Evolutionary conservation across 2,888 invertebrate genomes (phyloP).

Genomic region (Parapristionchus giblindavisi): DNA sequence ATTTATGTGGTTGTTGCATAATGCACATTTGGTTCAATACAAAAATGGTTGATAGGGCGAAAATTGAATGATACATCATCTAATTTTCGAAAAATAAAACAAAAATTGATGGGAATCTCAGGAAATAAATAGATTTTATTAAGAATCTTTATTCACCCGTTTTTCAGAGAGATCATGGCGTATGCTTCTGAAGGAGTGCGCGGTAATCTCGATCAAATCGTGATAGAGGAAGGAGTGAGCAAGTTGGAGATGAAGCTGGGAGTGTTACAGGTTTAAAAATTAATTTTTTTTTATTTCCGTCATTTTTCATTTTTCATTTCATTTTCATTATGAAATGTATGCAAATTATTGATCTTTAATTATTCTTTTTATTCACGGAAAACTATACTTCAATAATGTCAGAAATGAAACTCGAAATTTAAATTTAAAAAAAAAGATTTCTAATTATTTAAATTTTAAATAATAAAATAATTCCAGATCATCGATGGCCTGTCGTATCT

Average conservation of each 20-base stretch:
- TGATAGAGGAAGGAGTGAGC: slow-evolving; percentile 58
- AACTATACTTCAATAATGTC: too few species aligned
- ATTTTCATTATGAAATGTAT: background rate
- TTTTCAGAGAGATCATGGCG: slow-evolving; percentile 50
- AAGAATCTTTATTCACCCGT: background rate
- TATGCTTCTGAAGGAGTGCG: slow-evolving; percentile 52
- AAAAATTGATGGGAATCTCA: background rate
- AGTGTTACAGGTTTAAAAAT: slow-evolving; percentile 58
- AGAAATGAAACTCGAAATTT: too few species aligned
- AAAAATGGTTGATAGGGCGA: background rate
- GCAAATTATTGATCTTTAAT: background rate
- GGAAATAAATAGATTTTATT: background rate
- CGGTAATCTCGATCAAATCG: slow-evolving; percentile 56
- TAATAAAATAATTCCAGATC: slow-evolving; percentile 70
- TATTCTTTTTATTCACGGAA: too few species aligned
- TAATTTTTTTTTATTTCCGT: background rate
- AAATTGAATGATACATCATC: background rate
- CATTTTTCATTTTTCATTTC: background rate
- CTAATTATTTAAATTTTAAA: background rate
- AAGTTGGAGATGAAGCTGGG: slow-evolving; percentile 67
- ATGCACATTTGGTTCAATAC: too few species aligned
- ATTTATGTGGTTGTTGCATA: too few species aligned
- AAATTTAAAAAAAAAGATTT: background rate
- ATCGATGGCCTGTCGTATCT: slow-evolving; percentile 91
- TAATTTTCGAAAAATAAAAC: background rate